These are phyloP conservation scores for Acanthaster planci DNA, from an alignment of 35 echinoderm and acorn worm species.

Conservation along the genomic window DNA sequence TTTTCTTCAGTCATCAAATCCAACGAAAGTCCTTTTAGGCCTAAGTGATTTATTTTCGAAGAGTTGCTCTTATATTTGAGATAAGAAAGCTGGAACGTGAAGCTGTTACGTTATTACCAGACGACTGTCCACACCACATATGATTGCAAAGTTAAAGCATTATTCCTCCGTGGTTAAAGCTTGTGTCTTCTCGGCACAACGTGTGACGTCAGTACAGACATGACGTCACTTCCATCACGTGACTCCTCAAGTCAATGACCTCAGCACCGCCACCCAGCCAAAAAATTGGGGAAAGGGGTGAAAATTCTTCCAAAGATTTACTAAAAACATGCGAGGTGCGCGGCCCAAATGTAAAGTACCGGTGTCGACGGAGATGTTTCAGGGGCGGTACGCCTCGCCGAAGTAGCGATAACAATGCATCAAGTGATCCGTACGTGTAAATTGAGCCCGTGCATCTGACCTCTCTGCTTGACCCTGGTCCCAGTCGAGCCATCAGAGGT, in stretches of 20 bases:
- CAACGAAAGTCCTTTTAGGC: too few species aligned
- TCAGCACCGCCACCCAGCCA: background rate
- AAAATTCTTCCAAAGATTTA: background rate
- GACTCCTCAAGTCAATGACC: conserved; percentile 17
- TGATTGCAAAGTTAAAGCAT: too few species aligned
- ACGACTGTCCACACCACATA: too few species aligned
- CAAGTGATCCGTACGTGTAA: conserved; percentile 31
- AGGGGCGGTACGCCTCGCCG: conserved; percentile 18
- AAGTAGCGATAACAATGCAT: conserved; percentile 16
- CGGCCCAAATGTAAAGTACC: conserved; percentile 5
- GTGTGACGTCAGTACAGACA: background rate
- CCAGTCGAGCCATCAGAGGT: background rate
- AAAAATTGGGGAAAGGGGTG: too few species aligned
- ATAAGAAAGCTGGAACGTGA: too few species aligned
- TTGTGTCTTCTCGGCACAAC: too few species aligned
- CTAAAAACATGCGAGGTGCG: background rate
- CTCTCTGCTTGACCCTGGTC: background rate
- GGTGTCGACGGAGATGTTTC: conserved; percentile 3
- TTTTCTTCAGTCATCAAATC: too few species aligned
- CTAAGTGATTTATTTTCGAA: too few species aligned
- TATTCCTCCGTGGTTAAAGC: too few species aligned
- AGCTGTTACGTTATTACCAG: too few species aligned
- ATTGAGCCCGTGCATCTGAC: background rate
- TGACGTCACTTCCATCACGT: conserved; percentile 3
- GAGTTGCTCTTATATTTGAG: too few species aligned